Percentiles rank a stretch among this genome's conserved stretches.
These are phyloP conservation scores for Solea solea DNA, from an alignment of 2,113 vertebrate genomes.

Conservation along the genomic window DNA sequence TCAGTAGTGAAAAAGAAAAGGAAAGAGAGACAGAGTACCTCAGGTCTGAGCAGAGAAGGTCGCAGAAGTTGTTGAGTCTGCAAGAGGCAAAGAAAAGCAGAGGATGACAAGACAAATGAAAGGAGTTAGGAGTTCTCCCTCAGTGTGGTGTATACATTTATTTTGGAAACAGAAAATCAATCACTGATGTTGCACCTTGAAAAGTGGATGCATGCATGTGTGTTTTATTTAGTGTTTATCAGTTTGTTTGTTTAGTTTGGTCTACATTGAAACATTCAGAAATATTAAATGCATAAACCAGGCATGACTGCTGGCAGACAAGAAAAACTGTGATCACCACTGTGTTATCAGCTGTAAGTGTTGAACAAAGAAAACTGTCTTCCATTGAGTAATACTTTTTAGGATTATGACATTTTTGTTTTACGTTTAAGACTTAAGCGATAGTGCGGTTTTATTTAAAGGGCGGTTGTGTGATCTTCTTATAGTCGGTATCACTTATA, in stretches of 20 bases:
- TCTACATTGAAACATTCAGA: no score
- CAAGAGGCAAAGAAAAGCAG: constrained; percentile 58
- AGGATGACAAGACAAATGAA: constrained; percentile 36
- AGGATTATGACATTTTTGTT: no score
- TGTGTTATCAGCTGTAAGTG: no score
- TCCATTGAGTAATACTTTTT: no score
- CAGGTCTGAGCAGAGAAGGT: constrained; percentile 93
- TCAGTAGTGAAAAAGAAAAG: constrained; percentile 4
- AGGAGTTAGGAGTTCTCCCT: background rate
- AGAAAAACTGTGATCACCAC: no score
- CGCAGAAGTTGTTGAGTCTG: constrained; percentile 94
- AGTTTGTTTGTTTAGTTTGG: background rate
- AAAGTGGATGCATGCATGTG: background rate
- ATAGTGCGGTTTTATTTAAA: no score
- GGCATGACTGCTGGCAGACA: no score
- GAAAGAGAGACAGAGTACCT: constrained; percentile 83
- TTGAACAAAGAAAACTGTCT: no score
- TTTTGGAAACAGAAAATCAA: constrained; percentile 8
- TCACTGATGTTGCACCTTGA: background rate
- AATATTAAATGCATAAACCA: no score
- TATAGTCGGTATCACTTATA: no score
- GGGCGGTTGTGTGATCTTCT: no score
- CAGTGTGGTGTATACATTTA: background rate
- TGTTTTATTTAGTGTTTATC: background rate
- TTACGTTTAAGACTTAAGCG: no score